These are phyloP conservation scores for Spinus olivaceus DNA, from an alignment of 2,797 vertebrate genomes.

Conservation along the genomic window DNA sequence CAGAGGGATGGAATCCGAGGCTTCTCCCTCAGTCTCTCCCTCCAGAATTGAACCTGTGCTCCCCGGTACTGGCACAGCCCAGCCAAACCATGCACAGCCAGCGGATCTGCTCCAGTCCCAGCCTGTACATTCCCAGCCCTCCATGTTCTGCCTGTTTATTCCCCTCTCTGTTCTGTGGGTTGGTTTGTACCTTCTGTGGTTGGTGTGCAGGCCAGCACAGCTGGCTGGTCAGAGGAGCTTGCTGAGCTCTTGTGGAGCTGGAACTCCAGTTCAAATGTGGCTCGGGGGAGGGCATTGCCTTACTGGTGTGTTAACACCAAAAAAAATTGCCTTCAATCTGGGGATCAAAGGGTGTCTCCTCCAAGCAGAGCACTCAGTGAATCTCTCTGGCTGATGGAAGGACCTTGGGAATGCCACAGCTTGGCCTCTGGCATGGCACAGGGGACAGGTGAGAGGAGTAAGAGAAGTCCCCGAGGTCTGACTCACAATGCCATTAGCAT, in stretches of 20 bases:
- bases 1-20: not conserved
- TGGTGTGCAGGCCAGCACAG: not conserved
- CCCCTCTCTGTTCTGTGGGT: not conserved
- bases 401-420: not conserved
- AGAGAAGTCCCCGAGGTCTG: not conserved
- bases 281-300: not conserved
- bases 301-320: not conserved
- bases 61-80: not conserved
- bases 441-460: not conserved
- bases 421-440: not conserved
- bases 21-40: not conserved
- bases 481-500: accelerated
- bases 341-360: not conserved
- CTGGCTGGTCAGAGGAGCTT: not conserved
- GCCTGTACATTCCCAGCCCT: not conserved
- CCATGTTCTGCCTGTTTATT: not conserved
- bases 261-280: not conserved
- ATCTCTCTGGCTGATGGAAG: not conserved
- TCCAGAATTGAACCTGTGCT: not conserved
- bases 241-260: not conserved
- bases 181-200: not conserved
- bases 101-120: not conserved
- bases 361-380: not conserved
- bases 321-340: not conserved
- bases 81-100: not conserved